Base-by-base conservation (phyloP, 2,888 invertebrate genomes). In the Drosophila histrio region DNA sequence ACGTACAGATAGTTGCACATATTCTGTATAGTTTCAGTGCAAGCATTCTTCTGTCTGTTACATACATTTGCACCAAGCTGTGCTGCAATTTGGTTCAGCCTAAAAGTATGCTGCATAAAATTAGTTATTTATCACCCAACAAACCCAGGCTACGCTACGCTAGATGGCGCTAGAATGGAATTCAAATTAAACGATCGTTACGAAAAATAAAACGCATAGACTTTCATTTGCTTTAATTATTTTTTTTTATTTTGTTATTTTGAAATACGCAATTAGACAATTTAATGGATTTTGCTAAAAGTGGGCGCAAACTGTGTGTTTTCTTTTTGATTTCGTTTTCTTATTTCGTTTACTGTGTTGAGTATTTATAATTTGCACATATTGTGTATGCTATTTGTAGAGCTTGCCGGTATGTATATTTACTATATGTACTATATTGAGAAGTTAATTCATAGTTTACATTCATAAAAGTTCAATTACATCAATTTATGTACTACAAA, bases 401-500 rank as follows among this genome's bases (percentile, higher is more conserved):
- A 71, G 54, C 41, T 74, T 71, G 53, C 46, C 46, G 65, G 73
- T 70, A 64, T 63, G 75, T 83, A 69, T 57, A 60, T 53, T 47
- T 56, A 13, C 24, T 59, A 24, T 52, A 32, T 44, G 28, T 62
- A n/a, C n/a, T n/a, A 66, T 67, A 74, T 72, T 79, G 79, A 85
- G 68, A 80, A 80, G 83, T 79, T 83, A 83, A 76, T 73, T 59
- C 84, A 87, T 87, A 85, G 84, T 85, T 87, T 87, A 85, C 84
- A 89, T 78, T 85, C 77, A 85, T 85, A 87, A 89, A 85, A 87
- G 82, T 85, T 89, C 87, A 88, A 88, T 85, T 85, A 89, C 89
- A 89, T 87, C 84, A 83, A 76, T 81, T 81, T 79, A 87, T 64
- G 70, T 72, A 67, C 88, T 88, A 88, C 84, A 77, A 88, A 87